Base-by-base conservation (phyloP, 2,113 vertebrate genomes). In the Ptyas mucosa region DNA sequence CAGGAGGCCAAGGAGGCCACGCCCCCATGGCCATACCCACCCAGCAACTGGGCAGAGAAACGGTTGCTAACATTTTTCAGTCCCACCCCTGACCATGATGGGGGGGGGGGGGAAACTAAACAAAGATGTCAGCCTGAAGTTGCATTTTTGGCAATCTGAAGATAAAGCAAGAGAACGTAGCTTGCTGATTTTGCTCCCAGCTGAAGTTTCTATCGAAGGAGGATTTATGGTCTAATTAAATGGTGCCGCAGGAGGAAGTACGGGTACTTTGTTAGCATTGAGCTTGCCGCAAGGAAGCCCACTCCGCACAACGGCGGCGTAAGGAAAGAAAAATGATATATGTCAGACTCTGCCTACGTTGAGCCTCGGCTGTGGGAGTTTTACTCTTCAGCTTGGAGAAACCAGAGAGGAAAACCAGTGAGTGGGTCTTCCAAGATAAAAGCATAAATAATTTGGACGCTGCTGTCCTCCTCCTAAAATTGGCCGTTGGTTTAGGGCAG, bases 101-200 rank as follows among this genome's bases (percentile, higher is more conserved):
- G 5, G 5, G 0, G 3, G 1, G 46, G 5, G 5, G 0, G 3
- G 1, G 3, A 0, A 8, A 49, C 43, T 43, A 43, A 39, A 39
- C 69, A 3, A 81, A 7, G 69, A 18, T 8, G 15, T 5, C 51
- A 53, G 26, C 51, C 49, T 81, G 21, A 29, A 39, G 34, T 12
- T 23, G 29, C 18, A 5, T 81, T 81, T 18, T 34, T 43, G 49
- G 21, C 20, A 21, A 90, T 34, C 26, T 29, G 12, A 52, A 15
- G 46, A 51, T 20, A 49, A 49, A 51, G 46, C 7, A 61, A 49
- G 7, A 51, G 46, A 69, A n/a, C 1, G 39, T 23, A 26, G 43
- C 1, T 23, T 29, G 21, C 23, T 29, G 1, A 23, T 89, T 89
- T 89, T 46, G n/a, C 61, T 11, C 15, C 49, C n/a, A 1, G 14